Evolutionary conservation across 2,113 vertebrate species (phyloP), one percentile per base, ranked within the genome.

Genomic region (Vidua macroura): DNA sequence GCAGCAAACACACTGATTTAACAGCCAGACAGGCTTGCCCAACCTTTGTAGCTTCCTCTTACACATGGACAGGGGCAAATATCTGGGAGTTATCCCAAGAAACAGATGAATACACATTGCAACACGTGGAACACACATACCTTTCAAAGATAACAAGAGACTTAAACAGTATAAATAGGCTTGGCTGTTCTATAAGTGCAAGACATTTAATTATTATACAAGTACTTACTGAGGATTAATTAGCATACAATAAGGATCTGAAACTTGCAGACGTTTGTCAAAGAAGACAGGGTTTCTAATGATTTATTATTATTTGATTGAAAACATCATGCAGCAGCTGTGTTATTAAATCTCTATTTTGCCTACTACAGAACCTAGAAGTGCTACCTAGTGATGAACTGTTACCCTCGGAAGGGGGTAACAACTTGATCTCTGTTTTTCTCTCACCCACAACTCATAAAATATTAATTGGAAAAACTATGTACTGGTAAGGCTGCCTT

Each of bases 301-400:
- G 90, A 88, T 95, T 89, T 96, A 96, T 92, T 95, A 86, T 85
- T 87, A 88, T 94, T 95, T 90, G 78, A 83, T 77, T 96, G 95
- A 93, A 79, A 94, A n/a, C 72, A 92, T 72, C 76, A 83, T 49
- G 59, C 70, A 51, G 60, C 70, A 89, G 88, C 75, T 91, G 74
- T 79, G 81, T 64, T 37, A 91, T 82, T 86, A 89, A 79, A 96
- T 73, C 67, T 84, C 81, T 81, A 15, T 77, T 94, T 95, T 74
- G 83, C 31, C 63, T 81, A 43, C 63, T 77, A n/a, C 64, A 87
- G 63, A 92, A 83, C n/a, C 46, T 58, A 37, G 76, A 92, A 67
- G 51, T 19, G 11, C 72, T 88, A 82, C 46, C 62, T 62, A 64
- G 64, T 80, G 83, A 95, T 82, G 74, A 84, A 92, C 44, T 68